phyloP scores from a whole-genome alignment of 2,888 invertebrate species.

The Gymnosoma rotundatum region DNA sequence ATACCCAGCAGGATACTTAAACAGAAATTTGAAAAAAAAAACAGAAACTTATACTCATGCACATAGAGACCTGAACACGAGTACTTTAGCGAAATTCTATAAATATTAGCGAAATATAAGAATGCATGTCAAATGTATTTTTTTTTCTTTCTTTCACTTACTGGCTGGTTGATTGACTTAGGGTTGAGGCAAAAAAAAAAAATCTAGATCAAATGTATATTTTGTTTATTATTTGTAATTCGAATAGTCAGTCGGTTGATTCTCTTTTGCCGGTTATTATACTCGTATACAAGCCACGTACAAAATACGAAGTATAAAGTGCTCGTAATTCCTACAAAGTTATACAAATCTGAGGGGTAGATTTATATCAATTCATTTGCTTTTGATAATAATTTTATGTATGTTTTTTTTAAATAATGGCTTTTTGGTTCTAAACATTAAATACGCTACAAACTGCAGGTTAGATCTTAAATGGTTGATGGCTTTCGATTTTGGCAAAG shows the following conservation, averaged over 20 bases:
- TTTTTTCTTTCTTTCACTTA: constrained; percentile 16
- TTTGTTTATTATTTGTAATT: constrained; percentile 19
- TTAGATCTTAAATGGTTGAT: too few relatives aligned
- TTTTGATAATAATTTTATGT: constrained; percentile 44
- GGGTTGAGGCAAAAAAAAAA: constrained; percentile 37
- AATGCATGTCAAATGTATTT: constrained; percentile 50
- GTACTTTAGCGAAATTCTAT: constrained; percentile 9
- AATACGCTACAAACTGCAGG: background rate
- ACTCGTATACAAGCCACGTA: background rate
- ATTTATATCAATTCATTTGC: constrained; percentile 72
- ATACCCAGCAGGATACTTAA: constrained; percentile 67
- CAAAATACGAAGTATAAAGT: too few relatives aligned
- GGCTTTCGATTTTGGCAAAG: too few relatives aligned
- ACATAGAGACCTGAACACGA: constrained; percentile 16
- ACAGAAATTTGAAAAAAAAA: constrained; percentile 15
- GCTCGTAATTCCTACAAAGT: constrained; percentile 21
- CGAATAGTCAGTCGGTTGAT: background rate
- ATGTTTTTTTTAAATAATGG: constrained; percentile 18
- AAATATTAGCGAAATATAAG: constrained; percentile 10
- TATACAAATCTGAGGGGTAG: constrained; percentile 73
- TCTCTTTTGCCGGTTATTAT: background rate
- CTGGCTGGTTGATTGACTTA: constrained; percentile 7
- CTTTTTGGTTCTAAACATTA: background rate
- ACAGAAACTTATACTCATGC: constrained; percentile 1
- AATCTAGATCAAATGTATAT: constrained; percentile 40